Base-by-base conservation (phyloP, 2,797 vertebrate genomes). In the Xiphorhynchus erythropygius region DNA sequence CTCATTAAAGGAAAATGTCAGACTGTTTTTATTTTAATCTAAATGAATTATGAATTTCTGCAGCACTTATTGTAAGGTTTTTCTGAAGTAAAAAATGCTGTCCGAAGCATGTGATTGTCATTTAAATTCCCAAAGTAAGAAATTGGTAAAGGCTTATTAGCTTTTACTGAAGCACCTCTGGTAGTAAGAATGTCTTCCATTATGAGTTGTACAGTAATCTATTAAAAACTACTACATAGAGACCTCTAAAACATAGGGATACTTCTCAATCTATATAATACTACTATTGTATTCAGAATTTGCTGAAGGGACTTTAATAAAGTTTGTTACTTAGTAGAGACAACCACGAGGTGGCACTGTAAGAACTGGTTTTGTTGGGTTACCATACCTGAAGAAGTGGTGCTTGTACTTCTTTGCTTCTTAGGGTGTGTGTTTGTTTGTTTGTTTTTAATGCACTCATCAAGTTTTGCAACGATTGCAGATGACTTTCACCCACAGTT, bases 261-360 rank as follows among this genome's bases (percentile, higher is more conserved):
- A 19, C 62, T 39, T 80, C 5, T 27, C 2, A 57, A 27, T 23
- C 5, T 39, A 4, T 53, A 27, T 50, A 44, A n/a, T 10, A 27
- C 8, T 57, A 0, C 14, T 65, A 3, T 28, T 41, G 8, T 85
- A 28, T 5, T 85, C 28, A 24, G 19, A 33, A 47, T 71, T 84
- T 70, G 30, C 46, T 59, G 12, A 39, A 47, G 67, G 25, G 24
- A n/a, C 39, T 42, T 16, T 21, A 22, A 41, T 53, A 22, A 49
- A 1, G 0, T 28, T 53, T 47, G 13, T 25, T 59, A 10, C 10
- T n/a, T 57, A 22, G 11, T 47, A 59, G 65, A 60, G 14, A 46
- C 24, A 52, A 71, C 97, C 98, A 97, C 94, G 32, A 97, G 98
- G 63, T 97, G 98, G 97, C 98, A 95, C 59, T 97, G 27, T 70